A percentile compares a stretch with the other conserved stretches of the same genome.
Conservation (phyloP, 1,140 invertebrate species). For the Phocides pigmalion region DNA sequence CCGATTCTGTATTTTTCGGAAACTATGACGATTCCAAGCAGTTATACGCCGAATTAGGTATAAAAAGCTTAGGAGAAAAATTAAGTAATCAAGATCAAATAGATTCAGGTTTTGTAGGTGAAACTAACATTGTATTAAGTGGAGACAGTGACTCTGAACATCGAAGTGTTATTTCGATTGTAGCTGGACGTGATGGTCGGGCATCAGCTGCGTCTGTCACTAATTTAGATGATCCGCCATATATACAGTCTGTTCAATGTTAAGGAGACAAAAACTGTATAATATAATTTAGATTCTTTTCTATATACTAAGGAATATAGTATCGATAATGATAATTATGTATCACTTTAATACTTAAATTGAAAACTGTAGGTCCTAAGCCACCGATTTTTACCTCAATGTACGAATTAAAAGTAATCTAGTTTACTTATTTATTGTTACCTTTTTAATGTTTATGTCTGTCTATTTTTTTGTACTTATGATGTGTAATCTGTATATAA, state of each 20-base stretch:
- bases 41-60: slow-evolving; percentile 63
- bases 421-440: slow-evolving; percentile 23
- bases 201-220: slow-evolving; percentile 60
- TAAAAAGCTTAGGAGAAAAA: slow-evolving; percentile 53
- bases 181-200: slow-evolving; percentile 65
- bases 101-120: slow-evolving; percentile 73
- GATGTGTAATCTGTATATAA: no score
- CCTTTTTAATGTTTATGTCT: neutral
- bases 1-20: slow-evolving; percentile 92
- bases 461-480: no score
- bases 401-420: slow-evolving; percentile 24
- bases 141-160: slow-evolving; percentile 79
- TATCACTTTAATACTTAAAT: neutral
- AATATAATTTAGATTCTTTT: slow-evolving; percentile 4
- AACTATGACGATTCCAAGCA: slow-evolving; percentile 84
- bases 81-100: slow-evolving; percentile 61
- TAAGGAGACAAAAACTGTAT: slow-evolving; percentile 36
- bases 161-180: slow-evolving; percentile 76
- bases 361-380: slow-evolving; percentile 31
- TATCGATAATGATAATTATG: neutral
- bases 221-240: slow-evolving; percentile 68
- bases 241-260: slow-evolving; percentile 70
- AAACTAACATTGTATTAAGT: slow-evolving; percentile 75
- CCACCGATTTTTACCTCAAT: slow-evolving; percentile 62
- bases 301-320: neutral